Evolutionary conservation across 2,797 vertebrate species (phyloP), one percentile per base, ranked within the genome.

Genomic region (Nannoperca obscura): DNA sequence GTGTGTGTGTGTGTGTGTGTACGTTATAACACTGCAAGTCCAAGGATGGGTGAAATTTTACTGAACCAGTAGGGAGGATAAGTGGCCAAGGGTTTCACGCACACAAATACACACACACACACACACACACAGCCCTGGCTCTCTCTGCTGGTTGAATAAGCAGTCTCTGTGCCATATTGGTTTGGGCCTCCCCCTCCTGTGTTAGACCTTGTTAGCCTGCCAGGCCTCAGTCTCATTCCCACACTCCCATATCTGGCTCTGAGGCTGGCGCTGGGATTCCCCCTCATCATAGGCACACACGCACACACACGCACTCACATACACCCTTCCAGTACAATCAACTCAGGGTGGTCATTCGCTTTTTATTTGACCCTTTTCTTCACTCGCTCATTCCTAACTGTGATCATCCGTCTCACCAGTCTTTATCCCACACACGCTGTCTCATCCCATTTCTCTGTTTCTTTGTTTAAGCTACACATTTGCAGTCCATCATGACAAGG

Each of bases 181-280:
- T 91, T 79, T 90, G 90, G 82, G 82, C 91, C 88, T 89, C 88
- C 89, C 90, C 85, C 88, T 86, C 80, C 77, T 88, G 84, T 86
- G 84, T 87, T 88, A 90, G 86, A 91, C 88, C 91, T 89, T 90
- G 92, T 92, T 92, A 91, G 84, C 65, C 88, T 94, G 90, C 93
- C 92, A 92, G 87, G 79, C 85, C 86, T 83, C 74, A 81, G 82
- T 86, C 84, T 91, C 90, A 91, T 92, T 94, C 92, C 93, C 93
- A 93, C 93, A 92, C 91, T 94, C 88, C 88, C 86, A 91, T 90
- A 89, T 88, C 90, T 90, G 89, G 88, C 88, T 91, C 81, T 88
- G 80, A 30, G 85, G 78, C 86, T 81, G 66, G 78, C 15, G 76
- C 86, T 91, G 92, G 92, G 91, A 91, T 92, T 92, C 91, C 91